phyloP scores from a whole-genome alignment of 2,113 vertebrate species.

The Manacus vitellinus region DNA sequence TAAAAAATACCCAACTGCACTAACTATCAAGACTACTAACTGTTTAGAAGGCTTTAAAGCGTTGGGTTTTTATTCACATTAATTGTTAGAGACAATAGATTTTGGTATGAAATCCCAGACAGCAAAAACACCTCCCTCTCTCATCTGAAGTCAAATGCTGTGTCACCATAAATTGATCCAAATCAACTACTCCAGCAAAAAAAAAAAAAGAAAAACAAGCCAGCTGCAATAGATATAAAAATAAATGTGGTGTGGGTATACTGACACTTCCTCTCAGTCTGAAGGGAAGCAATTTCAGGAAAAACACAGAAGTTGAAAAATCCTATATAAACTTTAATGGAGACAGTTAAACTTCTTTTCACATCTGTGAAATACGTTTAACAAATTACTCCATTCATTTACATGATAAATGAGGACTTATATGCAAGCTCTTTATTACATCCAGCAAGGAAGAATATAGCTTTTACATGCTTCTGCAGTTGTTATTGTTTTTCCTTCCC shows the following conservation, averaged over 20 bases:
- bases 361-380: conserved; percentile 54
- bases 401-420: conserved; percentile 71
- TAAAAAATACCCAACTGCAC: background rate
- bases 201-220: background rate
- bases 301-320: background rate
- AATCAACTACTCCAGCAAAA: background rate
- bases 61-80: background rate
- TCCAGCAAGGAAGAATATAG: conserved; percentile 63
- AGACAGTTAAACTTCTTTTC: conserved; percentile 41
- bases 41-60: background rate
- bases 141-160: background rate
- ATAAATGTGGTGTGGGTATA: background rate
- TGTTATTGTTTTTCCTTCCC: conserved; percentile 56
- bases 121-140: background rate
- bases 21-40: background rate
- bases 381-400: conserved; percentile 70
- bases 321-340: conserved; percentile 54
- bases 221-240: background rate
- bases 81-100: background rate
- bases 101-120: background rate
- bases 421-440: conserved; percentile 69
- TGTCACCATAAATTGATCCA: background rate
- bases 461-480: conserved; percentile 56
- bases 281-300: background rate
- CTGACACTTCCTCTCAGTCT: background rate